Conservation (phyloP, 2,888 invertebrate genomes). For the Rhogogaster chlorosoma region DNA sequence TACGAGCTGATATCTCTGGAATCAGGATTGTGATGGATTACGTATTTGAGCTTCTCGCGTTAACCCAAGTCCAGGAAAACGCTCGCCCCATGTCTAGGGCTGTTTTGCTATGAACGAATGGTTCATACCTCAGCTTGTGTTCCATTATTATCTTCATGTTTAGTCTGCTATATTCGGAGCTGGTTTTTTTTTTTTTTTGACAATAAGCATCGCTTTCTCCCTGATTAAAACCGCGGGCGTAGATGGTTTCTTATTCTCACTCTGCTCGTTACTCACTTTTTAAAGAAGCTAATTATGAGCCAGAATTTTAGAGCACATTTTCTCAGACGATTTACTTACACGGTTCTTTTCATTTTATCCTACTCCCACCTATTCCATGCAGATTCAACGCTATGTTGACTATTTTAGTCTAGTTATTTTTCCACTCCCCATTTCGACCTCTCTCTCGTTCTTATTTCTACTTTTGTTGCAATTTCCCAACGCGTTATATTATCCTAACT, state of each 20-base stretch:
- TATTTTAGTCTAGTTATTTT: background rate
- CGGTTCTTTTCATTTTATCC: background rate
- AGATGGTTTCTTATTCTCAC: background rate
- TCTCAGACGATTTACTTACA: background rate
- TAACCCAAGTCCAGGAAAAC: background rate
- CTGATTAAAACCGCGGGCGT: conserved; percentile 8
- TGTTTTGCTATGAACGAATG: background rate
- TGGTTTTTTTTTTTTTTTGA: background rate
- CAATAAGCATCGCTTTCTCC: conserved; percentile 12
- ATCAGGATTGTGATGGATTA: conserved; percentile 38
- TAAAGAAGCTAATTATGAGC: background rate
- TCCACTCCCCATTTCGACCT: background rate
- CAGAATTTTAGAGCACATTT: background rate
- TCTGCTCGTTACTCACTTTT: background rate
- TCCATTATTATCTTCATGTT: background rate
- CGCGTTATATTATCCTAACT: background rate
- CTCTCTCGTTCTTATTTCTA: background rate
- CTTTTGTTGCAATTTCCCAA: background rate
- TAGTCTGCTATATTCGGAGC: background rate
- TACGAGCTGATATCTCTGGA: conserved; percentile 26
- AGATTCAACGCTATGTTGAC: background rate
- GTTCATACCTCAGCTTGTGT: background rate
- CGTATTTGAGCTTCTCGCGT: background rate
- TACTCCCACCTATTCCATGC: background rate
- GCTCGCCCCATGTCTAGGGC: background rate